Evolutionary conservation across 1,140 invertebrate genomes (phyloP).

Genomic region (Triops longicaudatus): DNA sequence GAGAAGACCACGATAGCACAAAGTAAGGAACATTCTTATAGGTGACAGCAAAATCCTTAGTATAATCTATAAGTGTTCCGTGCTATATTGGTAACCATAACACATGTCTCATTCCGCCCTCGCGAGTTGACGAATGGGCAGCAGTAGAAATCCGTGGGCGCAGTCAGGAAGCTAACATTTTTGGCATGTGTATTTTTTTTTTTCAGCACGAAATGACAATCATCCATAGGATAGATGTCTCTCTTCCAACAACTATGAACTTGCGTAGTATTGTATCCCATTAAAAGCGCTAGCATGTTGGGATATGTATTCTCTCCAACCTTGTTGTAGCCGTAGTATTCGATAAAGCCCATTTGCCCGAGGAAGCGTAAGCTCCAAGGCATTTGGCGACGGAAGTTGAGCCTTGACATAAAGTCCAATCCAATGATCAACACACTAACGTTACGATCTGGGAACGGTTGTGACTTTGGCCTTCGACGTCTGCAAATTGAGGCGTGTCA

Average conservation of each 20-base stretch:
- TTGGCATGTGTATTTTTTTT: neutral
- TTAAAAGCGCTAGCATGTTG: neutral
- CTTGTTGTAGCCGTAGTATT: neutral
- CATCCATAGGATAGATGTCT: neutral
- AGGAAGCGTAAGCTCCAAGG: slow-evolving; percentile 43
- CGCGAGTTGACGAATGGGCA: neutral
- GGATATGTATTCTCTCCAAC: neutral
- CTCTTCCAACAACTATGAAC: slow-evolving; percentile 37
- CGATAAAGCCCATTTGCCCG: neutral
- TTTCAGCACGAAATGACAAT: slow-evolving; percentile 1
- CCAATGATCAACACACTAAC: slow-evolving; percentile 44
- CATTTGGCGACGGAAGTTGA: slow-evolving; percentile 50
- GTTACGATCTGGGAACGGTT: slow-evolving; percentile 42
- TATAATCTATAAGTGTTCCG: neutral
- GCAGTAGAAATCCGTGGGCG: neutral
- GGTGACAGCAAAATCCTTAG: neutral
- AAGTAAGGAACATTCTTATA: neutral
- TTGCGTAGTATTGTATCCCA: slow-evolving; percentile 39
- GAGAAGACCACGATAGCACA: neutral
- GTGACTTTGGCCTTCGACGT: slow-evolving; percentile 42
- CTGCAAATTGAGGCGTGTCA: neutral
- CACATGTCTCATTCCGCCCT: neutral
- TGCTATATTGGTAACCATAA: neutral
- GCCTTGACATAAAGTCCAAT: slow-evolving; percentile 49
- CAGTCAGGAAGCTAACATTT: too few species aligned